Base-by-base conservation (phyloP, 1,140 invertebrate species). In the Apolygus lucorum region DNA sequence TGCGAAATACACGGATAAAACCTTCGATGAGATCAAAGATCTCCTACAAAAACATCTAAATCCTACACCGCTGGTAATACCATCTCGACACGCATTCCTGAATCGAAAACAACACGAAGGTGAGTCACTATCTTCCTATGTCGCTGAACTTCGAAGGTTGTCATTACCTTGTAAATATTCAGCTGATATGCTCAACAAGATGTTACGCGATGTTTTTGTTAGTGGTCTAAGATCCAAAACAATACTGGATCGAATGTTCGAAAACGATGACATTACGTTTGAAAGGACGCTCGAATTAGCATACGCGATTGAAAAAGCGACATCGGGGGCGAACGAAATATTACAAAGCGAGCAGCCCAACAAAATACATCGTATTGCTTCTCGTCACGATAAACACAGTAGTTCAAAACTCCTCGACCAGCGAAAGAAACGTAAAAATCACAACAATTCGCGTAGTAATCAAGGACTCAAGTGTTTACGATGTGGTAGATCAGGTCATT, bases 21-120 rank as follows among this genome's bases (percentile, higher is more conserved):
- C 54, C 8, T 59, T 59, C 22, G 22, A 11, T 22, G 54, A 59
- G 4, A 8, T 59, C 4, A 59, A 59, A 59, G 54, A 59, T 4
- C 54, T 59, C 4, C 22, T 24, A 59, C 8, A 59, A 24, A 59
- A 24, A 4, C 54, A 59, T 21, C 22, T 59, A 4, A 59, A 59
- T 21, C 54, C 54, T 4, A 59, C 54, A 22, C 54, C 54, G 13
- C 22, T 59, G 22, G 8, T 11, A 22, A 59, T 59, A 59, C 54
- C 54, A 11, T 59, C 54, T 4, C 54, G 54, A 4, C 54, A 59
- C 22, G 54, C 54, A 24, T 59, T 59, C 54, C 54, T 59, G 2
- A 59, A 59, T 24, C 11, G 54, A 4, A 59, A 59, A 59, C 54
- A 59, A 59, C 54, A 59, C 22, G 54, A 59, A 59, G 54, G 54